Percentiles rank a stretch among this genome's conserved stretches.
Conservation (phyloP, 2,113 vertebrate genomes). For the Corydoras maculifer region DNA sequence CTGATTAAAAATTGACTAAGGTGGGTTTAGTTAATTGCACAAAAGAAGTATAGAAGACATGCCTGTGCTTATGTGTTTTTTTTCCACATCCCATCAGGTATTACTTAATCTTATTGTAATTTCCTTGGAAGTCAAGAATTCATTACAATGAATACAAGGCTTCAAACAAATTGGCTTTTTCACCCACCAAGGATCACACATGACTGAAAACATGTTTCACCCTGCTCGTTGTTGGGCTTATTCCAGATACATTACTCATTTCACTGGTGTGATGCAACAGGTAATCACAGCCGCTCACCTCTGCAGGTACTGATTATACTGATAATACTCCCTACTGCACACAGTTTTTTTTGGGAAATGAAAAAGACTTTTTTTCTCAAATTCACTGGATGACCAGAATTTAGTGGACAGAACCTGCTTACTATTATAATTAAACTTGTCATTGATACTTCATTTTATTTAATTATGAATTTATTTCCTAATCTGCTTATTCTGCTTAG, state of each 20-base stretch:
- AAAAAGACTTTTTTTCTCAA: too few species aligned
- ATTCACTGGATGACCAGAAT: too few species aligned
- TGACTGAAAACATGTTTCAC: constrained; percentile 38
- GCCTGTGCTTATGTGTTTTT: background rate
- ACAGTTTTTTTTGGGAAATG: too few species aligned
- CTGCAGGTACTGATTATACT: background rate
- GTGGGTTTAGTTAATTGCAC: too few species aligned
- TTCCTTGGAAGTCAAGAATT: background rate
- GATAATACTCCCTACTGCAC: too few species aligned
- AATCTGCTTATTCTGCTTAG: too few species aligned
- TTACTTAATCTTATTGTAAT: background rate
- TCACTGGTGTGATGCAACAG: constrained; percentile 10
- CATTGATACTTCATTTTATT: too few species aligned
- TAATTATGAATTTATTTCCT: too few species aligned
- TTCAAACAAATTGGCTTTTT: background rate
- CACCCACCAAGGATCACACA: background rate
- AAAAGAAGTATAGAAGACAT: background rate
- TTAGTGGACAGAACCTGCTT: too few species aligned
- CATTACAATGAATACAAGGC: background rate
- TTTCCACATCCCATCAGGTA: background rate
- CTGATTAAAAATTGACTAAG: background rate
- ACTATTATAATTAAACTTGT: too few species aligned
- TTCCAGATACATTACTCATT: constrained; percentile 17
- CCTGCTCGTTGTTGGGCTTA: constrained; percentile 11
- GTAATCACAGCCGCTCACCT: constrained; percentile 32